These are phyloP conservation scores for Epinephelus cyanopodus DNA, from an alignment of 2,113 vertebrate species.

Conservation along the genomic window DNA sequence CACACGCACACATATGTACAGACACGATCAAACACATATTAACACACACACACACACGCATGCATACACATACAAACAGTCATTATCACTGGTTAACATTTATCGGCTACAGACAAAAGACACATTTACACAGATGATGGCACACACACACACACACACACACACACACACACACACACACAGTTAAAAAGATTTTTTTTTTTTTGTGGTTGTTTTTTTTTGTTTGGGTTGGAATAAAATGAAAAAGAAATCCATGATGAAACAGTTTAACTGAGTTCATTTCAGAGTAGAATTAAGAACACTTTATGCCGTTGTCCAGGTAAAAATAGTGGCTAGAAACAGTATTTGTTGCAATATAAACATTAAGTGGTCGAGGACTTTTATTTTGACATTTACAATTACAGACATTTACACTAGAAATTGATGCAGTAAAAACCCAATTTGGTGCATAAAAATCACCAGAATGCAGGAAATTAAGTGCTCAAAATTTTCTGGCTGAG, in stretches of 20 bases:
- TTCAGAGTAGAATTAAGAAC: background rate
- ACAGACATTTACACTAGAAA: no score
- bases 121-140: background rate
- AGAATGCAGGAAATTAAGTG: no score
- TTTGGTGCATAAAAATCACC: no score
- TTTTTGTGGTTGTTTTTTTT: background rate
- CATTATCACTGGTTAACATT: background rate
- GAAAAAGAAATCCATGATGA: conserved; percentile 34
- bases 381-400: no score
- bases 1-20: background rate
- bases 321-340: background rate
- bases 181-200: background rate
- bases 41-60: background rate
- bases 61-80: background rate
- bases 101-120: background rate
- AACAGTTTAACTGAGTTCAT: background rate
- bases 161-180: background rate
- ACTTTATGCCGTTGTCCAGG: background rate
- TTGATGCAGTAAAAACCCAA: no score
- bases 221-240: background rate
- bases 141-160: background rate
- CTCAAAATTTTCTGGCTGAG: no score
- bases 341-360: background rate
- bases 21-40: background rate
- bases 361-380: no score